These are phyloP conservation scores for Tolypeutes matacus DNA, from an alignment of 2,797 vertebrate genomes.

Conservation along the genomic window DNA sequence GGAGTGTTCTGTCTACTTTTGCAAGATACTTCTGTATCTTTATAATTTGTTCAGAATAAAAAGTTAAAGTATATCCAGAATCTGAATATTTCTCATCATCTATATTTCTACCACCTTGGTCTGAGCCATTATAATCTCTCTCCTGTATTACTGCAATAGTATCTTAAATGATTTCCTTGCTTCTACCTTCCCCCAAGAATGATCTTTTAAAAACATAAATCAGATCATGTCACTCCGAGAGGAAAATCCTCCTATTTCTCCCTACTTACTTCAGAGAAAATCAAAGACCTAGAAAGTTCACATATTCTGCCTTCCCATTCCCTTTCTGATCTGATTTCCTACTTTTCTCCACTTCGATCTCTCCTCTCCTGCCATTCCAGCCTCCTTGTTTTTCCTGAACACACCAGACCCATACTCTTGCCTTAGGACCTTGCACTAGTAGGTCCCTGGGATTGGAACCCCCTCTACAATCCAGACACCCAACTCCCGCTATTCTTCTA, in stretches of 20 bases:
- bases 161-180: neutral
- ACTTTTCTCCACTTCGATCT: neutral
- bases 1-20: neutral
- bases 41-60: neutral
- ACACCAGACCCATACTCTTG: neutral
- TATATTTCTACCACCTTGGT: neutral
- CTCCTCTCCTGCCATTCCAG: neutral
- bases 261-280: neutral
- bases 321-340: neutral
- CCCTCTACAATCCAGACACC: rapidly evolving
- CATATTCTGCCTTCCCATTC: neutral
- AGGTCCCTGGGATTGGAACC: neutral
- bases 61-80: neutral
- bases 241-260: neutral
- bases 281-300: neutral
- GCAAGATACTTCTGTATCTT: neutral
- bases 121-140: neutral
- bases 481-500: rapidly evolving
- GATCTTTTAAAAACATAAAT: neutral
- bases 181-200: neutral
- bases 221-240: neutral
- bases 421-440: neutral
- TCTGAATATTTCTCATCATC: neutral
- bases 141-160: neutral
- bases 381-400: neutral